phyloP scores from a whole-genome alignment of 2,888 invertebrate species.

The Eilema caniola region DNA sequence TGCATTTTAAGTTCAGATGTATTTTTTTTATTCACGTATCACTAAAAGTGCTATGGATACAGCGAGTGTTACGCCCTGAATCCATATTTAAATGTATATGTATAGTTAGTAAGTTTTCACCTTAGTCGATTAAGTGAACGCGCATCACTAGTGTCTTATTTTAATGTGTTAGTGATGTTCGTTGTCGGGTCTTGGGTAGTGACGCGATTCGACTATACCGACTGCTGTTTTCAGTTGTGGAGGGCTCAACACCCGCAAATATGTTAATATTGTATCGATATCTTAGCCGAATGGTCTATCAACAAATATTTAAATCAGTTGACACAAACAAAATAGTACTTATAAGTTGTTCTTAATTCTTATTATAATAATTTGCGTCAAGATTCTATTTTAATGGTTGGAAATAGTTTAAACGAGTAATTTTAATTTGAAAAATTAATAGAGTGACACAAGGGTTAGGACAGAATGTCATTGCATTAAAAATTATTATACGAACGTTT shows the following conservation, averaged over 20 bases:
- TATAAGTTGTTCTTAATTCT: conserved; percentile 57
- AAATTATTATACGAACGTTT: conserved; percentile 19
- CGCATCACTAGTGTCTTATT: conserved; percentile 39
- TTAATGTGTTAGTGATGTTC: conserved; percentile 44
- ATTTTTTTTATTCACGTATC: conserved; percentile 16
- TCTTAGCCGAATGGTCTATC: conserved; percentile 44
- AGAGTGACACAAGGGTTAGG: conserved; percentile 42
- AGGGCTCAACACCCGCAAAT: conserved; percentile 45
- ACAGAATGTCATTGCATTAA: conserved; percentile 27
- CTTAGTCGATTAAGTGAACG: conserved; percentile 43
- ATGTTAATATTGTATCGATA: conserved; percentile 45
- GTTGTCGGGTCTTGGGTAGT: conserved; percentile 52
- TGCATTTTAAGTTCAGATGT: conserved; percentile 20
- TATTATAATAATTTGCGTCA: conserved; percentile 54
- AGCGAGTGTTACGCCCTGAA: conserved; percentile 23
- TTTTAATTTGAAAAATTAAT: conserved; percentile 45
- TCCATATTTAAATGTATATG: conserved; percentile 13
- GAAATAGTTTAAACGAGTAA: conserved; percentile 45
- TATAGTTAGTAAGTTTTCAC: conserved; percentile 50
- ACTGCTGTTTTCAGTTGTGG: conserved; percentile 42
- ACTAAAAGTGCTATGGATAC: conserved; percentile 21
- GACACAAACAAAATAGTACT: conserved; percentile 53
- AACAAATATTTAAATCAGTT: conserved; percentile 48
- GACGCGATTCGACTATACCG: conserved; percentile 46
- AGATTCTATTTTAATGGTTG: conserved; percentile 54